Evolutionary conservation across 2,888 invertebrate species (phyloP), one percentile per base, ranked within the genome.

Genomic region (Mantis religiosa): DNA sequence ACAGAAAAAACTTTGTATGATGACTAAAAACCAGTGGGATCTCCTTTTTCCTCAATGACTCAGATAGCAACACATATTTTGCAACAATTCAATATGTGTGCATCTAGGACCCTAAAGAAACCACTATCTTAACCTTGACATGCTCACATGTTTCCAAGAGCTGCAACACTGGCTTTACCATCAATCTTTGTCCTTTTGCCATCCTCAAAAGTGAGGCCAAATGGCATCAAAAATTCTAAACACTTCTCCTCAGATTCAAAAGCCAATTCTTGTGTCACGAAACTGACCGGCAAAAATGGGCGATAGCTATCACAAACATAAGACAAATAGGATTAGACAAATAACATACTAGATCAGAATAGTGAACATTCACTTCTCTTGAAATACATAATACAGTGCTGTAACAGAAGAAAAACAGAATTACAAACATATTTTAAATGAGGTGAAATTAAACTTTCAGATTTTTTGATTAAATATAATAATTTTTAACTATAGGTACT

Each of bases 221-320:
- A 97, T 92, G 96, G 96, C 93, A 95, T 95, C 93, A 99, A 95
- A 96, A 98, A 99, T 93, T 97, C 97, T 94, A 96, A 94, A 94
- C 97, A 97, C 94, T 97, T 97, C 93, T 96, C 96, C 93, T 94
- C 94, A 92, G 96, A 96, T 92, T 96, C 96, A 95, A 98, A 98
- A 93, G 97, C 98, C 95, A 99, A 95, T 95, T 97, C 97, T 94
- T 96, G 96, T 93, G 96, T 94, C 94, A 99, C 95, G 96, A 96
- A 97, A 93, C 96, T 96, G 94, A 98, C 95, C 92, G 97, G 96
- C 95, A 99, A 95, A 94, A 95, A 96, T 94, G 98, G 98, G 93
- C 98, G 98, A 95, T 98, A 98, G 96, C 98, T 98, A 89, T 90
- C 89, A 90, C 88, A 89, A 93, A 96, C 95, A 87, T 82, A 93